These are phyloP conservation scores for Pyrgus malvae DNA, from an alignment of 2,888 invertebrate species.

Conservation along the genomic window DNA sequence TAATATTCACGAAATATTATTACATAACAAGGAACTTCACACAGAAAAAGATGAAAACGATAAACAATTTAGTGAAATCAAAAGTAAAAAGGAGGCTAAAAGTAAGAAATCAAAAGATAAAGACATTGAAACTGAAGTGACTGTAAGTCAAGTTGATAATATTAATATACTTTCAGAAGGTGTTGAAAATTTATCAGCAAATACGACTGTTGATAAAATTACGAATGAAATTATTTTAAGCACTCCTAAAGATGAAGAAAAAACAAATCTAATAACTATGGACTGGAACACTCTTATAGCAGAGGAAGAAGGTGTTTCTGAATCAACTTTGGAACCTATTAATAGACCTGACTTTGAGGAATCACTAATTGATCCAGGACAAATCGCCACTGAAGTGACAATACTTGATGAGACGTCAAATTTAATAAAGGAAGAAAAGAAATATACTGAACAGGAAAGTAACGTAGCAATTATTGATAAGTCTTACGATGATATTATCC, in stretches of 20 bases:
- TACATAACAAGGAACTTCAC: conserved; percentile 37
- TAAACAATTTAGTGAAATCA: neutral
- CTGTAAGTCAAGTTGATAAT: no score
- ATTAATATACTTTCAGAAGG: no score
- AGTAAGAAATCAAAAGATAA: conserved; percentile 50
- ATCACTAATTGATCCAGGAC: conserved; percentile 35
- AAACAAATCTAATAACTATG: conserved; percentile 46
- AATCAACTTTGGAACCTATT: conserved; percentile 48
- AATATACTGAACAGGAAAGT: conserved; percentile 24
- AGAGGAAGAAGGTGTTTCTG: conserved; percentile 59
- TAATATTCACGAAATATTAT: no score
- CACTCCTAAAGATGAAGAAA: conserved; percentile 4
- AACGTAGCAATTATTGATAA: conserved; percentile 27
- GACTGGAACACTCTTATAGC: conserved; percentile 72
- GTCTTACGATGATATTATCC: conserved; percentile 22
- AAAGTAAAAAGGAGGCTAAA: conserved; percentile 54
- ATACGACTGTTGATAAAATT: no score
- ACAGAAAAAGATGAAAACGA: conserved; percentile 39
- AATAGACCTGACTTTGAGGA: conserved; percentile 39
- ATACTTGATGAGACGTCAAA: conserved; percentile 54
- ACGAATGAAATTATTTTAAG: neutral
- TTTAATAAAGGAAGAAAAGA: conserved; percentile 34
- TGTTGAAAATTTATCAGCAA: no score
- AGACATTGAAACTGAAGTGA: conserved; percentile 56
- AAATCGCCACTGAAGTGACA: conserved; percentile 68